These are phyloP conservation scores for Thunnus thynnus DNA, from an alignment of 2,113 vertebrate genomes.

Conservation along the genomic window DNA sequence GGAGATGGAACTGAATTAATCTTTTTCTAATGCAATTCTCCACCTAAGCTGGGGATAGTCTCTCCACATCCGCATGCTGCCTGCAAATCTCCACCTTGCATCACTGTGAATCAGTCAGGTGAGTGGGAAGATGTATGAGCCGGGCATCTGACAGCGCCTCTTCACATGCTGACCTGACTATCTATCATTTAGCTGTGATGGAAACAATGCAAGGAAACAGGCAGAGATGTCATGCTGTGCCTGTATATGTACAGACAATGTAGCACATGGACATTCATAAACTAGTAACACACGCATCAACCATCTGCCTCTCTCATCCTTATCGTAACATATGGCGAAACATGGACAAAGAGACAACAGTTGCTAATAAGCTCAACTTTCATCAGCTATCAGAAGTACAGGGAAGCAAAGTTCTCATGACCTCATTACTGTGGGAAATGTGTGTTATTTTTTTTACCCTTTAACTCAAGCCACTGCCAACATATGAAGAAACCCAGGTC, in stretches of 20 bases:
- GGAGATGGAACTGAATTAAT: slow-evolving; percentile 51
- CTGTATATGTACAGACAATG: neutral
- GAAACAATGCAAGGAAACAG: slow-evolving; percentile 1
- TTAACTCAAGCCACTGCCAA: neutral
- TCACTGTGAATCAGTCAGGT: slow-evolving; percentile 9
- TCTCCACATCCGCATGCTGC: neutral
- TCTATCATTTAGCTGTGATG: slow-evolving; percentile 23
- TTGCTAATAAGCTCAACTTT: slow-evolving; percentile 6
- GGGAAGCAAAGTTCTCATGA: neutral
- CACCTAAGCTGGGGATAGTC: neutral
- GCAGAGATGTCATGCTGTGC: neutral
- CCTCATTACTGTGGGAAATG: slow-evolving; percentile 22
- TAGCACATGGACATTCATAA: neutral
- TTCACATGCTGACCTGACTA: slow-evolving; percentile 14
- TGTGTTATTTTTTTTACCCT: slow-evolving; percentile 18
- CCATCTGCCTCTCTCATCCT: neutral
- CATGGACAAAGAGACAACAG: neutral
- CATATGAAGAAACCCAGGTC: slow-evolving; percentile 33
- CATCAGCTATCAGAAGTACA: neutral
- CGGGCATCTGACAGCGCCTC: slow-evolving; percentile 17
- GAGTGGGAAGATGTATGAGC: slow-evolving; percentile 2
- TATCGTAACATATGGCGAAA: too few relatives aligned
- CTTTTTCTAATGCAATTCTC: slow-evolving; percentile 42
- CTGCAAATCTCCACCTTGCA: slow-evolving; percentile 17
- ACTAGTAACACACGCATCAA: neutral